A percentile compares a stretch with the other conserved stretches of the same genome.
Evolutionary conservation across 2,888 invertebrate species (phyloP).

Genomic region (Seira musarum): DNA sequence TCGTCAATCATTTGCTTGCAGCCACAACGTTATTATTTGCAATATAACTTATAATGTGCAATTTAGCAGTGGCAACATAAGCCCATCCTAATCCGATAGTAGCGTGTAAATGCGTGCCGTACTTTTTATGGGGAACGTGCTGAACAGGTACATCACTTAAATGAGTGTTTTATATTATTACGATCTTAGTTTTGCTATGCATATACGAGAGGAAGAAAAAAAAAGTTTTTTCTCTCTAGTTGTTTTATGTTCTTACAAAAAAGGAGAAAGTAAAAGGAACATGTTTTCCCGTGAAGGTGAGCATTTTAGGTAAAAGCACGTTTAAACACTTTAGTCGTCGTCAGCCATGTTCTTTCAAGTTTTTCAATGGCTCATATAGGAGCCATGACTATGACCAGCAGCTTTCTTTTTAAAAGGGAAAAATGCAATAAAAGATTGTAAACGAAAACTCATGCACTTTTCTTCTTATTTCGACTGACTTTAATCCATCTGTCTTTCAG

Average conservation of each 20-base stretch:
- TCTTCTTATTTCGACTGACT: constrained; percentile 19
- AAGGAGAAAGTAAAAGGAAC: constrained; percentile 11
- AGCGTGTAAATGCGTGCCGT: constrained; percentile 16
- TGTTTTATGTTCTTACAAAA: constrained; percentile 6
- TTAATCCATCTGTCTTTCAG: constrained; percentile 46
- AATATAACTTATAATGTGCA: constrained; percentile 17
- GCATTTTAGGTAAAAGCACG: constrained; percentile 21
- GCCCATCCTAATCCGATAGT: constrained; percentile 19
- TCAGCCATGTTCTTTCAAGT: constrained; percentile 12
- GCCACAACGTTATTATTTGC: constrained; percentile 5
- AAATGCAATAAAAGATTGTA: constrained; percentile 21
- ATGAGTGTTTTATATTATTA: constrained; percentile 16
- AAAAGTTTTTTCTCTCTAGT: constrained; percentile 10
- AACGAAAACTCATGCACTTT: constrained; percentile 30
- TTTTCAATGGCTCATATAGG: constrained; percentile 28
- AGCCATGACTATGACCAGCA: not conserved
- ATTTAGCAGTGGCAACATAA: constrained; percentile 9
- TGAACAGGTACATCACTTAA: constrained; percentile 16
- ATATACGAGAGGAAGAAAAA: not conserved
- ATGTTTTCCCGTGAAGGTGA: constrained; percentile 19
- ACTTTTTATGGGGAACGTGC: constrained; percentile 10
- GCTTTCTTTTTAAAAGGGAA: constrained; percentile 13
- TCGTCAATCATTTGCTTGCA: constrained; percentile 12
- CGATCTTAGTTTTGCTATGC: constrained; percentile 6
- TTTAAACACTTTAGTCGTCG: constrained; percentile 36